Percentiles rank a stretch among this genome's conserved stretches.
phyloP scores from a whole-genome alignment of 2,797 vertebrate genomes.

The Bryconaethiops microstoma region DNA sequence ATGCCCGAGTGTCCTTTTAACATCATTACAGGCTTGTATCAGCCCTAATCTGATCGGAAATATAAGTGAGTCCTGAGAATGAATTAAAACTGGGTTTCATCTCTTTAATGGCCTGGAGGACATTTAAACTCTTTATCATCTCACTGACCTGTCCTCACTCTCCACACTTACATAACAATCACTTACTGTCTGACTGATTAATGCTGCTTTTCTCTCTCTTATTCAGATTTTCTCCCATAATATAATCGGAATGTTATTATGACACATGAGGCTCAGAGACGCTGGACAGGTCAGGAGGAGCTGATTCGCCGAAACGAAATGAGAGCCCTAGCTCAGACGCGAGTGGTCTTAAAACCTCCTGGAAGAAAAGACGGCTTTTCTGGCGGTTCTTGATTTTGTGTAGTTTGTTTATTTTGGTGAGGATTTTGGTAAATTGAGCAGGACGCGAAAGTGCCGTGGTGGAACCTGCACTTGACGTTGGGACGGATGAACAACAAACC shows the following conservation, averaged over 20 bases:
- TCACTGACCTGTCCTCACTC: neutral
- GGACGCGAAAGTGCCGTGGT: constrained; percentile 45
- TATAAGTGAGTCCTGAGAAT: too few species aligned
- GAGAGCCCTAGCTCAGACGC: neutral
- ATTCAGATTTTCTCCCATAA: neutral
- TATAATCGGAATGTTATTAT: neutral
- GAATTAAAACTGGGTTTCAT: neutral
- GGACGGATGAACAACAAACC: constrained; percentile 75
- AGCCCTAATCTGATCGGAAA: too few species aligned
- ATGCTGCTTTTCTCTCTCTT: too few species aligned
- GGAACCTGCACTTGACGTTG: constrained; percentile 67
- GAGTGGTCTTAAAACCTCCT: neutral
- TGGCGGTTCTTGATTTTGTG: neutral
- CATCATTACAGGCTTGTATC: too few species aligned
- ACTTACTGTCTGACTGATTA: too few species aligned
- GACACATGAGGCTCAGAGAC: neutral
- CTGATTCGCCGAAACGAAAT: neutral
- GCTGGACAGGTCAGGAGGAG: too few species aligned
- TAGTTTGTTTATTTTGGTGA: too few species aligned
- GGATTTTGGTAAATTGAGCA: neutral
- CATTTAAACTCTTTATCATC: neutral
- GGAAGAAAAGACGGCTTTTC: neutral
- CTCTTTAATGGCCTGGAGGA: neutral
- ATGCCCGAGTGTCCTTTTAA: too few species aligned
- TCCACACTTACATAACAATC: too few species aligned